A percentile compares a stretch with the other conserved stretches of the same genome.
phyloP scores from a whole-genome alignment of 1,140 invertebrate species.

The Aphelinus certus region DNA sequence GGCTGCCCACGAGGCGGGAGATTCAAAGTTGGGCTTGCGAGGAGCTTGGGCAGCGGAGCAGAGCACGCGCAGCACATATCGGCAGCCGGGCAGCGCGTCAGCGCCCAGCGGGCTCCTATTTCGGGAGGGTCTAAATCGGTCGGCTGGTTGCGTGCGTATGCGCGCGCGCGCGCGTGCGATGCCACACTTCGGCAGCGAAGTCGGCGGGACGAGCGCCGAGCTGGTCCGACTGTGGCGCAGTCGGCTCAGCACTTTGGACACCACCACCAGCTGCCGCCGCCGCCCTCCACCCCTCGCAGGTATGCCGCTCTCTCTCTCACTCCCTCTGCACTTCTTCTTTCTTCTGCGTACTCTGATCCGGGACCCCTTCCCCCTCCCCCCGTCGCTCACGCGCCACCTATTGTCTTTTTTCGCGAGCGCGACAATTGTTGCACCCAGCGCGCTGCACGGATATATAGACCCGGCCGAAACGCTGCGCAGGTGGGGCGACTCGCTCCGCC shows the following conservation, averaged over 20 bases:
- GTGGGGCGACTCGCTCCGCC: neutral
- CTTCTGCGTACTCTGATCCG: too few species aligned
- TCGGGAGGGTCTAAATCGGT: conserved; percentile 47
- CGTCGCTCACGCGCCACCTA: neutral
- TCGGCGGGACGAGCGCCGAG: conserved; percentile 46
- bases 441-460: too few species aligned
- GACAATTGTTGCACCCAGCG: too few species aligned
- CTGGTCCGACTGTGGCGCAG: conserved; percentile 50
- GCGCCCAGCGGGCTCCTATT: conserved; percentile 49
- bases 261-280: conserved; percentile 29
- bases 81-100: too few species aligned
- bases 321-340: neutral
- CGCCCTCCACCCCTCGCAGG: conserved; percentile 52
- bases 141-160: conserved; percentile 48
- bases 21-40: neutral
- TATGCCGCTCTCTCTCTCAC: conserved; percentile 46
- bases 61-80: too few species aligned
- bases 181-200: conserved; percentile 55
- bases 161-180: conserved; percentile 55
- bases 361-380: too few species aligned
- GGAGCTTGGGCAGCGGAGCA: too few species aligned
- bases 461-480: too few species aligned
- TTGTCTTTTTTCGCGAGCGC: neutral
- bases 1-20: neutral
- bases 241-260: conserved; percentile 55